phyloP scores from a whole-genome alignment of 1,140 invertebrate species.

The Phocides pigmalion region DNA sequence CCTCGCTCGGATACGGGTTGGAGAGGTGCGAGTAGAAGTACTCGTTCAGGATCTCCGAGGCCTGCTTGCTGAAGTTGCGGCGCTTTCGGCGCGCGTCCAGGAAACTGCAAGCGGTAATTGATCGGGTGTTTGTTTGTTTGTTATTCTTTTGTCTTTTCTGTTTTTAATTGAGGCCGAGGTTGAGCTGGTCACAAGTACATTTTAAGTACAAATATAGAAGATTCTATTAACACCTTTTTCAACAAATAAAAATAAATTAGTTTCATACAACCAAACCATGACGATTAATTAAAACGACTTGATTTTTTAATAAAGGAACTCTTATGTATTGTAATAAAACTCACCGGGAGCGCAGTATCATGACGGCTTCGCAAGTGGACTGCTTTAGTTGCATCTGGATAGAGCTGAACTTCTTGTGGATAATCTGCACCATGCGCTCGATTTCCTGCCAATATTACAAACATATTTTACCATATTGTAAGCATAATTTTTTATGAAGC shows the following conservation, averaged over 20 bases:
- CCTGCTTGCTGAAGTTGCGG: slow-evolving; percentile 99
- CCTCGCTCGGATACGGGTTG: slow-evolving; percentile 99
- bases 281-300: too few relatives aligned
- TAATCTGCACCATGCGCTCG: slow-evolving; percentile 99
- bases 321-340: slow-evolving; percentile 15
- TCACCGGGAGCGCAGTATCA: slow-evolving; percentile 95
- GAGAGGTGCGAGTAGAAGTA: slow-evolving; percentile 99
- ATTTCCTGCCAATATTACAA: slow-evolving; percentile 91
- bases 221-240: background rate
- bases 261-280: too few relatives aligned
- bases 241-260: background rate
- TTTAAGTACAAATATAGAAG: too few relatives aligned
- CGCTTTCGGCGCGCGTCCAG: slow-evolving; percentile 99
- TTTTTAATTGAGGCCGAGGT: slow-evolving; percentile 50
- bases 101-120: slow-evolving; percentile 87
- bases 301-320: too few relatives aligned
- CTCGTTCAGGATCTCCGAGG: slow-evolving; percentile 99
- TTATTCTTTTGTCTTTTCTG: slow-evolving; percentile 22
- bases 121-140: slow-evolving; percentile 25
- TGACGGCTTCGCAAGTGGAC: slow-evolving; percentile 99
- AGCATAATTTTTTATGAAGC: too few relatives aligned
- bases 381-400: slow-evolving; percentile 99
- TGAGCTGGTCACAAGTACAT: slow-evolving; percentile 48
- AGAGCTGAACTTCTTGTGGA: slow-evolving; percentile 99
- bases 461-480: slow-evolving; percentile 8